phyloP scores from a whole-genome alignment of 2,113 vertebrate genomes.

The Leucopsar rothschildi region DNA sequence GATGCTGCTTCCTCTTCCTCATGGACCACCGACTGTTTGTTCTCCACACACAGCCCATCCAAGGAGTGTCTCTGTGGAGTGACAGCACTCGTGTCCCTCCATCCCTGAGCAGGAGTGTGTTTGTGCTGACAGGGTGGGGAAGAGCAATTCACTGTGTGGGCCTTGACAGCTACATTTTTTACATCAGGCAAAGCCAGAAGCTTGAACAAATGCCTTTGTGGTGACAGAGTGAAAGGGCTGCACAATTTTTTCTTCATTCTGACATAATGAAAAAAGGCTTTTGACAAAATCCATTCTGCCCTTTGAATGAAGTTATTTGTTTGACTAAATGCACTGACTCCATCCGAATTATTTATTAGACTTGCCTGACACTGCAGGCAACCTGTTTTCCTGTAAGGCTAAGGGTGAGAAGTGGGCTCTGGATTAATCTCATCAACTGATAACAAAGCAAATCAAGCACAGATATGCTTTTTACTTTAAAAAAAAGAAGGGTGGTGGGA shows the following conservation, averaged over 20 bases:
- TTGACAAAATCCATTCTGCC: constrained; percentile 69
- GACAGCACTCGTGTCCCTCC: background rate
- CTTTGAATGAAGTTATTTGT: constrained; percentile 71
- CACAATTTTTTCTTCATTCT: constrained; percentile 42
- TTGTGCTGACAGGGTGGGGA: background rate
- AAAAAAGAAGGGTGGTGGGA: accelerated
- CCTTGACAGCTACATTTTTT: constrained; percentile 57
- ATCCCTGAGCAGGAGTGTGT: background rate
- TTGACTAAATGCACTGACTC: constrained; percentile 62
- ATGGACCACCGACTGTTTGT: background rate
- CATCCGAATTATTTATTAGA: constrained; percentile 57
- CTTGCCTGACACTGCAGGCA: constrained; percentile 19
- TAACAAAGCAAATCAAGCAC: background rate
- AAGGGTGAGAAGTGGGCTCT: background rate
- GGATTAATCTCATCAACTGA: background rate
- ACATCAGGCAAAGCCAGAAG: constrained; percentile 45
- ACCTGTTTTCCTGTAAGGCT: constrained; percentile 16
- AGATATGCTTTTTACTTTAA: background rate
- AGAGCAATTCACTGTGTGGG: constrained; percentile 21
- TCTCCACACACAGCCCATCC: background rate
- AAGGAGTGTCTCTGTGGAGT: background rate
- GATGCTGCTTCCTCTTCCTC: background rate
- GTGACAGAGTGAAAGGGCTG: constrained; percentile 64
- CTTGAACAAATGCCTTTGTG: constrained; percentile 59
- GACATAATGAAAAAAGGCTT: constrained; percentile 66